A percentile compares a stretch with the other conserved stretches of the same genome.
phyloP scores from a whole-genome alignment of 2,113 vertebrate genomes.

The Phalacrocorax aristotelis region DNA sequence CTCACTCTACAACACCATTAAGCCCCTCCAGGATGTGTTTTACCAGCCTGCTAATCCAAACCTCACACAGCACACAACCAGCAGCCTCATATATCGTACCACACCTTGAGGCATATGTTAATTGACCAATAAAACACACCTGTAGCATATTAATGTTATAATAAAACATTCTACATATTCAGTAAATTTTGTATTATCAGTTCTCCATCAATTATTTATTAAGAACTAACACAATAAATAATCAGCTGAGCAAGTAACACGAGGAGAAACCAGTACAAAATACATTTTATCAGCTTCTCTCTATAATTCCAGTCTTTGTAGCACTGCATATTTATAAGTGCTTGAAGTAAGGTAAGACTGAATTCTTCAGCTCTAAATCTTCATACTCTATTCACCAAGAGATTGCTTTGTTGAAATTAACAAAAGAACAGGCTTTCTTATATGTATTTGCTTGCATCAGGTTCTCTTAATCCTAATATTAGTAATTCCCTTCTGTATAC shows the following conservation, averaged over 20 bases:
- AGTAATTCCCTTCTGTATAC: background rate
- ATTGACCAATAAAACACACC: constrained; percentile 60
- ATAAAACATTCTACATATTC: constrained; percentile 39
- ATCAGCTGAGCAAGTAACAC: background rate
- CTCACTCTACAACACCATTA: constrained; percentile 23
- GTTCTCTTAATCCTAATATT: background rate
- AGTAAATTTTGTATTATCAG: constrained; percentile 36
- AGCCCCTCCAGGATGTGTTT: constrained; percentile 53
- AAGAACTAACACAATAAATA: constrained; percentile 34
- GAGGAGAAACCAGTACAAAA: constrained; percentile 1
- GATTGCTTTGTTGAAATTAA: background rate
- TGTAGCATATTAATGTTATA: constrained; percentile 22
- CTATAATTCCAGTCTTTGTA: background rate
- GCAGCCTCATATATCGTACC: background rate
- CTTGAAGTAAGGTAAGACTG: background rate
- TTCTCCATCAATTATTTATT: constrained; percentile 58
- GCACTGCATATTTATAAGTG: background rate
- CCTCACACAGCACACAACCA: background rate
- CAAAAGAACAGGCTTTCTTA: background rate
- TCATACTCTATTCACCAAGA: background rate
- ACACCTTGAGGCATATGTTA: constrained; percentile 15
- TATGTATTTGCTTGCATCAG: background rate
- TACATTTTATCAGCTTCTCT: background rate
- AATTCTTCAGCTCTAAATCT: constrained; percentile 18
- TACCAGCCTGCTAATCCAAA: background rate